Base-by-base conservation (phyloP, 2,113 vertebrate species). In the Lota lota region DNA sequence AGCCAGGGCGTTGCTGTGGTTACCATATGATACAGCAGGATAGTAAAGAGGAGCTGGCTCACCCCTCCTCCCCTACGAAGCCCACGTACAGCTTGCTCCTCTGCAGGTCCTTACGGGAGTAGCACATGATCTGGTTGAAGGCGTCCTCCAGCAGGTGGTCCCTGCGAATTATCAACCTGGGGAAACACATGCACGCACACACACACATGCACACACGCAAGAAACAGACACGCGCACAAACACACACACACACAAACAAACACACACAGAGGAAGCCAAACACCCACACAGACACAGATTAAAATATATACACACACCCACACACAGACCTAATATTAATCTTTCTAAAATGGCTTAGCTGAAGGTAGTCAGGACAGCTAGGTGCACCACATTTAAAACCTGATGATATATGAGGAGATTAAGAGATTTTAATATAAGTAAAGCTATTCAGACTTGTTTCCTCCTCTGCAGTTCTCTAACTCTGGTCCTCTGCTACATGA, bases 91-190 rank as follows among this genome's bases (percentile, higher is more conserved):
- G 94, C 81, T 99, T 99, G 82, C 96, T 98, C 81, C 96, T 95
- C 88, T 99, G 97, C 58, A 99, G 90, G 79, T 99, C 97, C 87
- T 99, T 99, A 66, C 96, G 94, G 63, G 97, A 98, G 81, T 98
- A 99, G 70, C 95, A 97, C 97, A 99, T 99, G 78, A 99, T 98
- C 92, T 99, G 97, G 83, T 99, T 99, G 67, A 99, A 99, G 83
- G 96, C 97, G 70, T 99, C 97, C 88, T 99, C 97, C 67, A 99
- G 89, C 76, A 99, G 92, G 83, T 99, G 97, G 80, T 99, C 97
- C 91, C 97, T 94, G 79, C 97, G 93, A 86, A 99, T 99, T 80
- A 98, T 95, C 88, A 99, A 91, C 86, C 97, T 99, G 89, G 68
- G 81, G 12, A 60, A 28, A 19, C 19, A 47, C 18, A 22, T 22